Percentiles rank a stretch among this genome's conserved stretches.
Evolutionary conservation across 2,113 vertebrate genomes (phyloP).

Genomic region (Gasterosteus nipponicus): DNA sequence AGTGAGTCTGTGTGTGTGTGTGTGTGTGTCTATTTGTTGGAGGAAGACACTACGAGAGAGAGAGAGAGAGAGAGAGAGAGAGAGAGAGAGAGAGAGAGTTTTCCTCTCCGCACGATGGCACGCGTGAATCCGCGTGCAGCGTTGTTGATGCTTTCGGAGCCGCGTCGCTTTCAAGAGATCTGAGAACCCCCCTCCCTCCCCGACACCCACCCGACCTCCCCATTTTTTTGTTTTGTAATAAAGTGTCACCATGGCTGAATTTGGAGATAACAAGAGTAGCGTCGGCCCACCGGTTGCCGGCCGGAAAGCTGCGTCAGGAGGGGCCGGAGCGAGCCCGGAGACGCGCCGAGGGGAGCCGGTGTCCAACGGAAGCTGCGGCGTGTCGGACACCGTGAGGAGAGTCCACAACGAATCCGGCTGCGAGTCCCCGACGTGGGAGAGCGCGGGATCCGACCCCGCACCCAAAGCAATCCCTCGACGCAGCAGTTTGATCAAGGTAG

Average conservation of each 20-base stretch:
- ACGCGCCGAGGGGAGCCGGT: slow-evolving; percentile 74
- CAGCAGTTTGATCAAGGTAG: slow-evolving; percentile 97
- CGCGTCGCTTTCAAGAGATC: slow-evolving; percentile 22
- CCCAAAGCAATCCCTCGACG: slow-evolving; percentile 82
- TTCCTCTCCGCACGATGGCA: slow-evolving; percentile 60
- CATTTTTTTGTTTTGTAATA: too few relatives aligned
- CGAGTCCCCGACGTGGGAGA: slow-evolving; percentile 77
- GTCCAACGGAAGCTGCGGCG: slow-evolving; percentile 90
- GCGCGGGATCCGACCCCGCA: slow-evolving; percentile 76
- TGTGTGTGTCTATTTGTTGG: background rate
- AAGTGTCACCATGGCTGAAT: slow-evolving; percentile 70
- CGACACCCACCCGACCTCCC: too few relatives aligned
- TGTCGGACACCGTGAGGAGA: slow-evolving; percentile 63
- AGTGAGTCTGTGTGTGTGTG: slow-evolving; percentile 2
- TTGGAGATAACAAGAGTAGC: slow-evolving; percentile 56
- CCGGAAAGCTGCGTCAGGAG: slow-evolving; percentile 59
- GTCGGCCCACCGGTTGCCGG: slow-evolving; percentile 57
- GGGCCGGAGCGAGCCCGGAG: slow-evolving; percentile 71
- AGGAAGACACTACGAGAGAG: slow-evolving; percentile 18
- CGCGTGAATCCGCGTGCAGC: slow-evolving; percentile 33
- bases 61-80: slow-evolving; percentile 24
- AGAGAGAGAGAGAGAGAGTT: slow-evolving; percentile 44
- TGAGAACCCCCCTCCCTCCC: background rate
- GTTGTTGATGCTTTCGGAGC: slow-evolving; percentile 5
- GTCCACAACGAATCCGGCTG: slow-evolving; percentile 66